Base-by-base conservation (phyloP, 2,797 vertebrate genomes). In the Syngnathus acus region DNA sequence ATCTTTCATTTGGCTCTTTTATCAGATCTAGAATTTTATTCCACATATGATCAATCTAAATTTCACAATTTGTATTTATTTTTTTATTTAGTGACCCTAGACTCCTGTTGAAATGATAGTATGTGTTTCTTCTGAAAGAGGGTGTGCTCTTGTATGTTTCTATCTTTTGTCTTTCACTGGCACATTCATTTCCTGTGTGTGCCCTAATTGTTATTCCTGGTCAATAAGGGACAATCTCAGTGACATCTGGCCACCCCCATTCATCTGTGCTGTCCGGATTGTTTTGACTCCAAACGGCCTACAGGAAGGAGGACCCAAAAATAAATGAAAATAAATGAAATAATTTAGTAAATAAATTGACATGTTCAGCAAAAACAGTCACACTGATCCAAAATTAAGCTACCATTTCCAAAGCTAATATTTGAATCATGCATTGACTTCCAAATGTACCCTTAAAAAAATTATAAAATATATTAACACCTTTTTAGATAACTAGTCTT, bases 201-300 rank as follows among this genome's bases (percentile, higher is more conserved):
- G 57, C 68, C 65, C 39, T 53, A n/a, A 67, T 40, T 77, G 68
- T 74, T 73, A 70, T 78, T 71, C 68, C 5, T 6, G 72, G 68
- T 78, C 76, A 75, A 39, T 60, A 45, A 51, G 65, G 45, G 58
- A 58, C 45, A 3, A 8, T 73, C 76, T 62, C 70, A 65, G 57
- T 71, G 73, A 80, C 82, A 81, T 79, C 78, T 82, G 75, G 77
- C 73, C 73, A 68, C 69, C 69, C 26, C 65, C 21, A 63, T 71
- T 80, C 80, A 76, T 80, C 69, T 74, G 39, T 59, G 78, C 70
- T 66, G 65, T 78, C 73, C 62, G 23, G 50, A 83, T 83, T 87
- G 84, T 87, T 87, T 86, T 82, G 78, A 86, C 73, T 83, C 67
- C 67, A 85, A 88, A 86, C 84, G 86, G 75, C 76, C 13, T 65